These are phyloP conservation scores for Callithrix jacchus DNA, from an alignment of 2,113 vertebrate species.

Conservation along the genomic window DNA sequence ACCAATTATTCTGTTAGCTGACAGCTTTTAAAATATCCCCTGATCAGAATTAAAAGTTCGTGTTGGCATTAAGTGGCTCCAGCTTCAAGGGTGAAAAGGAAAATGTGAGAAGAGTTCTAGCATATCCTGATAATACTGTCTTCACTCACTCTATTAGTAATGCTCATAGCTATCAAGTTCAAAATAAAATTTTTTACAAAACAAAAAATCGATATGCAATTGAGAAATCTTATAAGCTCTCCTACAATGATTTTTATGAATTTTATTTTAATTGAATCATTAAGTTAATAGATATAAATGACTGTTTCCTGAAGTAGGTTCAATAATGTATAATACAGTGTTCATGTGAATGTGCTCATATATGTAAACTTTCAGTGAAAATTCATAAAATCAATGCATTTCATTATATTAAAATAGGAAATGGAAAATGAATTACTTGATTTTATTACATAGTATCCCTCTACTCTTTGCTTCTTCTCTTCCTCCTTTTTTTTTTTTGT, in stretches of 20 bases:
- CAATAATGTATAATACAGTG: neutral
- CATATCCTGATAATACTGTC: neutral
- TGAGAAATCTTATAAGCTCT: neutral
- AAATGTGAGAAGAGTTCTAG: neutral
- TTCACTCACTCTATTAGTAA: neutral
- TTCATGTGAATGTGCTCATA: neutral
- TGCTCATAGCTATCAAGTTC: neutral
- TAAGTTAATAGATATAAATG: neutral
- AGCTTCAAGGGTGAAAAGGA: neutral
- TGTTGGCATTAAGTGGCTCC: neutral
- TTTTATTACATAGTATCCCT: neutral
- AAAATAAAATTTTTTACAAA: neutral
- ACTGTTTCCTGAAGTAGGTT: neutral
- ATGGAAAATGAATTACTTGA: neutral
- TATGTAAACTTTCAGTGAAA: neutral
- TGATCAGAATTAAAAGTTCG: neutral
- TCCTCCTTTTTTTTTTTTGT: neutral
- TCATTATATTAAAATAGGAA: neutral
- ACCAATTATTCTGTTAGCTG: neutral
- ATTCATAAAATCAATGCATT: neutral
- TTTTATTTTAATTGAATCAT: neutral
- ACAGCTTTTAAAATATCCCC: neutral
- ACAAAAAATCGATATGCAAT: neutral
- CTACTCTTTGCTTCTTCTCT: neutral
- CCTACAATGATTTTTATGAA: neutral